Evolutionary conservation across 1,140 invertebrate species (phyloP).

Genomic region (Helicorthomorpha holstii): DNA sequence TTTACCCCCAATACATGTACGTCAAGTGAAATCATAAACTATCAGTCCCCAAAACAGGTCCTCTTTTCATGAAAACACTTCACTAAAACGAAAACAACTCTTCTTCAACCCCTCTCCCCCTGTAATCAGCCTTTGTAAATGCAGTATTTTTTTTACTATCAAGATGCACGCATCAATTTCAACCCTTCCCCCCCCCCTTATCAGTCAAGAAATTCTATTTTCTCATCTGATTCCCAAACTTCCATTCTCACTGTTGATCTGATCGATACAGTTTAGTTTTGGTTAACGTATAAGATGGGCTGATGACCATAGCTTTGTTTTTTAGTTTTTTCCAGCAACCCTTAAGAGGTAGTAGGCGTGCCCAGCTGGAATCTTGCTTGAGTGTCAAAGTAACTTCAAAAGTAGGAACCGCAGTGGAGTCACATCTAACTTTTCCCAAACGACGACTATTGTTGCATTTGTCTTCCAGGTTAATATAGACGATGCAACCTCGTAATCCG

Average conservation of each 20-base stretch:
- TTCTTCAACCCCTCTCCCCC: too few relatives aligned
- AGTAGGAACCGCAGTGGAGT: conserved; percentile 61
- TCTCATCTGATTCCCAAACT: too few relatives aligned
- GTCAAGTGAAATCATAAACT: too few relatives aligned
- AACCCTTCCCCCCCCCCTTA: too few relatives aligned
- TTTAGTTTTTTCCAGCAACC: conserved; percentile 47
- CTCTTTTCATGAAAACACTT: too few relatives aligned
- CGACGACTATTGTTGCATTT: conserved; percentile 22
- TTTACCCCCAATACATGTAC: too few relatives aligned
- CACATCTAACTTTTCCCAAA: conserved; percentile 52
- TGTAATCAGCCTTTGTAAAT: too few relatives aligned
- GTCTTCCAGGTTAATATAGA: conserved; percentile 22
- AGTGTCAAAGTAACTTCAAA: conserved; percentile 69
- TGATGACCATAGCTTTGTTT: conserved; percentile 64
- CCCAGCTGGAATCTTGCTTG: conserved; percentile 59
- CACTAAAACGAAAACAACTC: too few relatives aligned
- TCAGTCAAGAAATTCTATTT: too few relatives aligned
- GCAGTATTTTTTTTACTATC: too few relatives aligned
- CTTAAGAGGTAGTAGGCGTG: conserved; percentile 29
- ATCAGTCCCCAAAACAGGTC: too few relatives aligned
- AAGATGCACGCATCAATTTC: too few relatives aligned
- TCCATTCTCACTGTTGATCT: background rate
- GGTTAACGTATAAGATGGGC: conserved; percentile 58
- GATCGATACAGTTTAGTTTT: conserved; percentile 72
- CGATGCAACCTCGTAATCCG: conserved; percentile 38